phyloP scores from a whole-genome alignment of 2,113 vertebrate genomes.

The Oxyura jamaicensis region DNA sequence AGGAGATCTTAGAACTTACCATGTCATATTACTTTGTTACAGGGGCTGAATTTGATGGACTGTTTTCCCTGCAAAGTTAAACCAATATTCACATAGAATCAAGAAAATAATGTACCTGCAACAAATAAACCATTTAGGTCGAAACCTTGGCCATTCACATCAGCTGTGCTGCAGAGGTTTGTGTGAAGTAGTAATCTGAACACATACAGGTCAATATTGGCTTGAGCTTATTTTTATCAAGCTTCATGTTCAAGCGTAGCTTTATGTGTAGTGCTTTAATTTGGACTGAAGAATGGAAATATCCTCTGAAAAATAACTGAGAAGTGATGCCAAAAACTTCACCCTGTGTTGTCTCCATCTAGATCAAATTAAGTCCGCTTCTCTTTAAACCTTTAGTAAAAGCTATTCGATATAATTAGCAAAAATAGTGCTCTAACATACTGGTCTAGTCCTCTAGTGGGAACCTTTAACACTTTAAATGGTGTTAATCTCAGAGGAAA shows the following conservation, averaged over 20 bases:
- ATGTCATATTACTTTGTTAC: neutral
- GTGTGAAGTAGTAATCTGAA: neutral
- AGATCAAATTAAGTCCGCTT: neutral
- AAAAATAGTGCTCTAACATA: neutral
- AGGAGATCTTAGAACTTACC: neutral
- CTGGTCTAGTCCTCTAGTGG: neutral
- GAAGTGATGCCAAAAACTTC: neutral
- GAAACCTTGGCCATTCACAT: fast-evolving
- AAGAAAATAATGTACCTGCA: neutral
- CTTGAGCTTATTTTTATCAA: neutral
- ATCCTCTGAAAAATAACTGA: neutral
- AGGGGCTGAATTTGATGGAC: neutral
- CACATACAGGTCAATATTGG: neutral
- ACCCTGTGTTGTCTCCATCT: neutral
- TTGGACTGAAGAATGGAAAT: neutral
- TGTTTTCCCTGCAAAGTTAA: neutral
- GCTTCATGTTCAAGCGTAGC: neutral
- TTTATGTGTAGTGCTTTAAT: neutral
- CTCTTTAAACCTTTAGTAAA: neutral
- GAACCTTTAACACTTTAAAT: neutral
- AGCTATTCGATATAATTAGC: neutral
- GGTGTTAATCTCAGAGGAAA: neutral
- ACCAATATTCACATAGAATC: neutral
- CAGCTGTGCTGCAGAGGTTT: neutral
- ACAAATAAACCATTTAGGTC: neutral